A percentile compares a stretch with the other conserved stretches of the same genome.
phyloP scores from a whole-genome alignment of 1,140 invertebrate species.

The Ptiloglossa arizonensis region DNA sequence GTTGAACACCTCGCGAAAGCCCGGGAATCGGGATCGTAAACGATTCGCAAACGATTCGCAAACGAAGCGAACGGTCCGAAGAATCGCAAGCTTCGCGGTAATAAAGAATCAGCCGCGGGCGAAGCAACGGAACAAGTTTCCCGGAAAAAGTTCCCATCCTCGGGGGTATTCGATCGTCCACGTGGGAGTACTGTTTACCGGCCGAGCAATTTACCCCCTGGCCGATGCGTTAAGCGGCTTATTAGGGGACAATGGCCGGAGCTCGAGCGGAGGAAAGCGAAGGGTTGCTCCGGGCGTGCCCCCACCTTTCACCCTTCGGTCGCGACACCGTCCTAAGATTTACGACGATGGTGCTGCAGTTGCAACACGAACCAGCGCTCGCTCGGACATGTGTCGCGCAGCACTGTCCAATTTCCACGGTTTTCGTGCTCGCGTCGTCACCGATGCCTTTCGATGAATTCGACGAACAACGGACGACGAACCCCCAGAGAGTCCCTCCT shows the following conservation, averaged over 20 bases:
- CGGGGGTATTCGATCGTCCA: slow-evolving; percentile 20
- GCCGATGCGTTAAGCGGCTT: slow-evolving; percentile 73
- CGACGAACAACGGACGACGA: slow-evolving; percentile 63
- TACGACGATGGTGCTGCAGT: slow-evolving; percentile 55
- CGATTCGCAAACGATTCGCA: not conserved
- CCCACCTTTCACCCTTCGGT: slow-evolving; percentile 52
- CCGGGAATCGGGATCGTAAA: too few species aligned
- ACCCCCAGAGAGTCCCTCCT: slow-evolving; percentile 21
- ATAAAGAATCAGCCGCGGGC: not conserved
- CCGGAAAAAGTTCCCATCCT: not conserved
- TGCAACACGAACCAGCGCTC: slow-evolving; percentile 1
- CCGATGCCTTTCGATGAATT: slow-evolving; percentile 54
- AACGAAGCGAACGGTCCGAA: too few species aligned
- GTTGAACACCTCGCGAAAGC: too few species aligned
- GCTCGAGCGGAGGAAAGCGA: slow-evolving; percentile 42
- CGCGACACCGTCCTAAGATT: slow-evolving; percentile 63
- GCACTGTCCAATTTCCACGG: slow-evolving; percentile 27
- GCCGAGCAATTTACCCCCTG: slow-evolving; percentile 70
- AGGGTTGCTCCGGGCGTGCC: slow-evolving; percentile 61
- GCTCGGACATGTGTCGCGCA: slow-evolving; percentile 63
- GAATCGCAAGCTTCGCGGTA: not conserved
- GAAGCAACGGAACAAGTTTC: not conserved
- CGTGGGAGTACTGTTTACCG: slow-evolving; percentile 74
- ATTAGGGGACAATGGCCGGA: slow-evolving; percentile 71
- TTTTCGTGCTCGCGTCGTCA: slow-evolving; percentile 3